These are phyloP conservation scores for Sander lucioperca DNA, from an alignment of 2,113 vertebrate genomes.

Conservation along the genomic window DNA sequence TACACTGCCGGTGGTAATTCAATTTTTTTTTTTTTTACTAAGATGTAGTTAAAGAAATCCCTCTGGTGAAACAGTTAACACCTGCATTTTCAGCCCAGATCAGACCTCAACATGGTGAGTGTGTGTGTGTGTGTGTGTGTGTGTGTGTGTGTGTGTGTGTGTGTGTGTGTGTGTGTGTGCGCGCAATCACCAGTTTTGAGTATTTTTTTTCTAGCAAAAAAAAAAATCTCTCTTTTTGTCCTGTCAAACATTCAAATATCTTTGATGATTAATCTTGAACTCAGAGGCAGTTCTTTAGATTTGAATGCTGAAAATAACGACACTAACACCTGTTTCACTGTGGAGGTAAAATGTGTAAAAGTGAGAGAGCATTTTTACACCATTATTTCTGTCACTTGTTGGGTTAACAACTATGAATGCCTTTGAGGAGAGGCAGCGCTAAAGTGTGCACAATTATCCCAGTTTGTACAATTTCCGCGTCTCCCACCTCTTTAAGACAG, in stretches of 20 bases:
- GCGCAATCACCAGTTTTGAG: too few relatives aligned
- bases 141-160: background rate
- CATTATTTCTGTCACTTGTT: background rate
- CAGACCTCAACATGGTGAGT: background rate
- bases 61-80: background rate
- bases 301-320: background rate
- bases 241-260: too few relatives aligned
- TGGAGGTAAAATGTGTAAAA: background rate
- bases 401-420: too few relatives aligned
- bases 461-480: background rate
- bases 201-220: too few relatives aligned
- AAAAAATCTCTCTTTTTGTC: too few relatives aligned
- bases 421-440: too few relatives aligned
- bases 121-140: background rate
- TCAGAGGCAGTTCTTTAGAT: too few relatives aligned
- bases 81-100: conserved; percentile 12
- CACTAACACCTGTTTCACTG: background rate
- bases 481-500: too few relatives aligned
- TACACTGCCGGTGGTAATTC: background rate
- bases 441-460: too few relatives aligned
- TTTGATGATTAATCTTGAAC: too few relatives aligned
- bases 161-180: too few relatives aligned
- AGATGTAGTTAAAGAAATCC: conserved; percentile 3
- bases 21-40: background rate
- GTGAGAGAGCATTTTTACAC: background rate